Base-by-base conservation (phyloP, 1,140 invertebrate genomes). In the Samia ricini region DNA sequence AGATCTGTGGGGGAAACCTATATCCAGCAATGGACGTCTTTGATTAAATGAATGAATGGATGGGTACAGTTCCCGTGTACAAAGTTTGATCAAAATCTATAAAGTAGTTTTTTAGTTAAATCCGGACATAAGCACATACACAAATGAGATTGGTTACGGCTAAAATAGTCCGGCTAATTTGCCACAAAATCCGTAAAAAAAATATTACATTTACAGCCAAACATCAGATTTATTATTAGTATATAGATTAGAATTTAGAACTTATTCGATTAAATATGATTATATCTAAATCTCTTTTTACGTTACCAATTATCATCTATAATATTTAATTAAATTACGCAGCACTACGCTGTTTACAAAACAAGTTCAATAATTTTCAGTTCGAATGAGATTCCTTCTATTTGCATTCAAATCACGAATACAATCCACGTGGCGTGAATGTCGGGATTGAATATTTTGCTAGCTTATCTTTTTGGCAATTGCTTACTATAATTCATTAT, bases 181-280 rank as follows among this genome's bases (percentile, higher is more conserved):
- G n/a, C n/a, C n/a, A n/a, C n/a, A n/a, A n/a, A n/a, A n/a, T n/a
- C n/a, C n/a, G n/a, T n/a, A n/a, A n/a, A n/a, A n/a, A n/a, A n/a
- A n/a, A n/a, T n/a, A n/a, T n/a, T n/a, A n/a, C n/a, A n/a, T n/a
- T n/a, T n/a, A n/a, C n/a, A n/a, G n/a, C n/a, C n/a, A n/a, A n/a
- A n/a, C n/a, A n/a, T n/a, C n/a, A n/a, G n/a, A n/a, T n/a, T n/a
- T n/a, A n/a, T n/a, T n/a, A n/a, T n/a, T n/a, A n/a, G n/a, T n/a
- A n/a, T n/a, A n/a, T n/a, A n/a, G n/a, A n/a, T n/a, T 82, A 82
- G 71, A 76, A 77, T 76, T 79, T 85, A 68, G 72, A 72, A 66
- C 77, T 76, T 69, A 68, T 59, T 62, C 52, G 69, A 71, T 70
- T 66, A 56, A 42, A 62, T 64, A 60, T 63, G 60, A 65, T 70